Percentiles rank a stretch among this genome's conserved stretches.
These are phyloP conservation scores for Ptychoptera albimana DNA, from an alignment of 2,888 invertebrate species.

Conservation along the genomic window DNA sequence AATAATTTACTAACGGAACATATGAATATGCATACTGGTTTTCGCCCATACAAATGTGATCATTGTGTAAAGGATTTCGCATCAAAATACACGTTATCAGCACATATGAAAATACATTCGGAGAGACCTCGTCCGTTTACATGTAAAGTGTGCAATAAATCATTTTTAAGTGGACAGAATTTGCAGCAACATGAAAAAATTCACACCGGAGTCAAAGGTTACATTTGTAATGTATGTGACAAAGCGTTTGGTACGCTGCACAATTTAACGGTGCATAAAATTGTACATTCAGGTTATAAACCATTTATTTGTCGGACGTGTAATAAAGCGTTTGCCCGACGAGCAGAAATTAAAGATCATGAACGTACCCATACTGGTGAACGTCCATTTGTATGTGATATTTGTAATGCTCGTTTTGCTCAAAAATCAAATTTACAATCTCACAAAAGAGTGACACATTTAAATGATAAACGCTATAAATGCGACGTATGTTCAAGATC, in stretches of 20 bases:
- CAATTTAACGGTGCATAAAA: slow-evolving; percentile 60
- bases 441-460: slow-evolving; percentile 63
- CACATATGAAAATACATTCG: slow-evolving; percentile 59
- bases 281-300: slow-evolving; percentile 60
- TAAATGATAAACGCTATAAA: slow-evolving; percentile 55
- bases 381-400: slow-evolving; percentile 61
- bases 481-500: slow-evolving; percentile 55
- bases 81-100: slow-evolving; percentile 60
- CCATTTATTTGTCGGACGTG: slow-evolving; percentile 55
- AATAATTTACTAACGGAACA: slow-evolving; percentile 56
- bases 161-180: slow-evolving; percentile 63
- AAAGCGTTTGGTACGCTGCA: slow-evolving; percentile 65
- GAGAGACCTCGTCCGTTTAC: slow-evolving; percentile 50
- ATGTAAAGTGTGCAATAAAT: slow-evolving; percentile 50
- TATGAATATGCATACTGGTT: slow-evolving; percentile 50
- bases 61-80: slow-evolving; percentile 58
- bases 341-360: slow-evolving; percentile 66
- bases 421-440: slow-evolving; percentile 70
- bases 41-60: slow-evolving; percentile 47
- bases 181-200: slow-evolving; percentile 58
- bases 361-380: slow-evolving; percentile 67
- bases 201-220: slow-evolving; percentile 45
- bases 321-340: slow-evolving; percentile 55
- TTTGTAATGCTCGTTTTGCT: slow-evolving; percentile 63
- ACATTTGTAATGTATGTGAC: slow-evolving; percentile 22